A percentile compares a stretch with the other conserved stretches of the same genome.
Conservation (phyloP, 2,888 invertebrate species). For the Callyntrura guangdongensis region DNA sequence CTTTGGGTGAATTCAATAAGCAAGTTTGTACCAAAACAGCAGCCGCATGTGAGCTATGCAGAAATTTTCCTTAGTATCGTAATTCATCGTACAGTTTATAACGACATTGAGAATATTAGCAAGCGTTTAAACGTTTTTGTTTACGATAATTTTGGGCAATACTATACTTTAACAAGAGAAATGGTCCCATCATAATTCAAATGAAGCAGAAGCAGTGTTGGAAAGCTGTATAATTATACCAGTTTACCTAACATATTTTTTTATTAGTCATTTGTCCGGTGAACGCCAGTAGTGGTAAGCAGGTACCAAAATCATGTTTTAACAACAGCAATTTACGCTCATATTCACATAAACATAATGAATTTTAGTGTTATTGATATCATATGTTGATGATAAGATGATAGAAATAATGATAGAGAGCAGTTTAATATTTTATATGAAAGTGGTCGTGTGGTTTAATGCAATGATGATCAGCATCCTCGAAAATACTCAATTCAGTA, state of each 20-base stretch:
- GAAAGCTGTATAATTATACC: not conserved
- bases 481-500: too few relatives aligned
- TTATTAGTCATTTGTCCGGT: not conserved
- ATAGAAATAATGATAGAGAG: constrained; percentile 37
- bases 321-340: not conserved
- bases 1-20: too few relatives aligned
- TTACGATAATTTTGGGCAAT: constrained; percentile 47
- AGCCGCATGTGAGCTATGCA: not conserved
- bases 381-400: too few relatives aligned
- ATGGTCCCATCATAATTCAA: constrained; percentile 51
- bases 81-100: constrained; percentile 10
- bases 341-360: constrained; percentile 36
- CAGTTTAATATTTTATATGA: too few relatives aligned
- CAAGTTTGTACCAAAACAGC: too few relatives aligned
- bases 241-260: constrained; percentile 35
- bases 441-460: not conserved
- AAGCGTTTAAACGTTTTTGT: constrained; percentile 31
- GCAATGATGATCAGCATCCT: not conserved
- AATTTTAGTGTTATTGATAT: constrained; percentile 41
- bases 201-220: constrained; percentile 16
- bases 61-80: not conserved
- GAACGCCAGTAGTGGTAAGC: constrained; percentile 7
- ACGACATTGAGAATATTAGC: constrained; percentile 13
- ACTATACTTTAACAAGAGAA: not conserved
- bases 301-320: not conserved